Conservation (phyloP, 2,113 vertebrate genomes). For the Bufo bufo region DNA sequence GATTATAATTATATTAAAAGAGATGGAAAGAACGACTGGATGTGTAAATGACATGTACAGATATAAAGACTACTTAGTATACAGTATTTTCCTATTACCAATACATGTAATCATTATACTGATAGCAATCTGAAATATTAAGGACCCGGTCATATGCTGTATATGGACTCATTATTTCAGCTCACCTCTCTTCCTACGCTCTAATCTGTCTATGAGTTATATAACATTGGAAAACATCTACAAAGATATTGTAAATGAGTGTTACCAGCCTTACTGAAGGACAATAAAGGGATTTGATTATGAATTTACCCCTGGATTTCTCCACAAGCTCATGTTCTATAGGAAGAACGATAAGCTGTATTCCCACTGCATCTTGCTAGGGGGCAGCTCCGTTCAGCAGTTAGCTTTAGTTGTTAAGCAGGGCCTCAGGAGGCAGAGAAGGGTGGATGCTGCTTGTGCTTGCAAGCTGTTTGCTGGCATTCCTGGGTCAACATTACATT, state of each 20-base stretch:
- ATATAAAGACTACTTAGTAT: no score
- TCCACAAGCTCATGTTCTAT: not conserved
- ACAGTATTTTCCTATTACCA: no score
- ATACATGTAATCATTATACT: no score
- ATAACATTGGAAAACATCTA: not conserved
- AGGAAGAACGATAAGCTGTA: conserved; percentile 36
- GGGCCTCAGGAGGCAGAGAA: conserved; percentile 26
- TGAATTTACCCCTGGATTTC: not conserved
- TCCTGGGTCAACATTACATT: conserved; percentile 65
- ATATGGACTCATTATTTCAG: not conserved
- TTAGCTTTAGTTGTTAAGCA: conserved; percentile 55
- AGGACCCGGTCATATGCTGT: no score
- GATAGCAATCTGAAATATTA: no score
- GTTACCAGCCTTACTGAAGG: not conserved
- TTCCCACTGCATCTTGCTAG: not conserved
- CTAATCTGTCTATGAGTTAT: not conserved
- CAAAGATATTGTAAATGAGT: not conserved
- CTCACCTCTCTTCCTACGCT: not conserved
- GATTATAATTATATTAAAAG: no score
- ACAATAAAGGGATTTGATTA: not conserved
- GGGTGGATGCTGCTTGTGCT: conserved; percentile 57
- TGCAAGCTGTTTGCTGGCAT: conserved; percentile 57
- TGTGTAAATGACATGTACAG: no score
- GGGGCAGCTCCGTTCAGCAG: conserved; percentile 35
- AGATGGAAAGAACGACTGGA: no score